Evolutionary conservation across 2,888 invertebrate genomes (phyloP).

Genomic region (Teleogryllus oceanicus): DNA sequence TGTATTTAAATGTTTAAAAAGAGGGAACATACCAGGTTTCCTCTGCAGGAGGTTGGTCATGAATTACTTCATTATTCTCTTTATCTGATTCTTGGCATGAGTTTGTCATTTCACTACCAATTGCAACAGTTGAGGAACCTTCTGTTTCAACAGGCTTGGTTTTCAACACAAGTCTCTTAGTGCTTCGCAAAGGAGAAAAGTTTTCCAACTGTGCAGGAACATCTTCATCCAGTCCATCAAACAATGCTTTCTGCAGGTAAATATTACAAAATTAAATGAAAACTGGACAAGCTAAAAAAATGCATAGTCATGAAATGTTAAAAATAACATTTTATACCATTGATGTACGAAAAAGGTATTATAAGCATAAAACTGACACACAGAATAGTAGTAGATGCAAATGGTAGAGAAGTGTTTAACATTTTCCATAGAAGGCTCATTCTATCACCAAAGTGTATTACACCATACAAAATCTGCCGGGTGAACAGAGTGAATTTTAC

Average conservation of each 20-base stretch:
- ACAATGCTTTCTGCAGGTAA: slow-evolving; percentile 63
- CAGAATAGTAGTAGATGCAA: too few relatives aligned
- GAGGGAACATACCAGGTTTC: not conserved
- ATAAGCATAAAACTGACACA: too few relatives aligned
- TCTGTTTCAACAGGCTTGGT: slow-evolving; percentile 44
- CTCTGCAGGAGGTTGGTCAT: not conserved
- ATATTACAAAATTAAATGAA: slow-evolving; percentile 29
- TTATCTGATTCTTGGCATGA: not conserved
- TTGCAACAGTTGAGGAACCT: not conserved
- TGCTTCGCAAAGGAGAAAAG: slow-evolving; percentile 47
- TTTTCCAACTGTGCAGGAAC: slow-evolving; percentile 27
- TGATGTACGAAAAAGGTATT: too few relatives aligned
- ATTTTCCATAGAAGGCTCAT: too few relatives aligned
- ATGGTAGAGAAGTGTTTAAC: too few relatives aligned
- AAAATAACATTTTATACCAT: too few relatives aligned
- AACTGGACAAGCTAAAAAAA: slow-evolving; percentile 21
- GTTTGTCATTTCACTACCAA: not conserved
- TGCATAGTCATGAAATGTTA: slow-evolving; percentile 32
- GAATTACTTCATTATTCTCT: not conserved
- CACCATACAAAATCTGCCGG: too few relatives aligned
- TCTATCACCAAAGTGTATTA: too few relatives aligned
- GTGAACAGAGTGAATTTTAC: too few relatives aligned
- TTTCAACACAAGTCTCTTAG: slow-evolving; percentile 71
- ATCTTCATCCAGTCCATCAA: slow-evolving; percentile 78
- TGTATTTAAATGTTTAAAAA: too few relatives aligned